Base-by-base conservation (phyloP, 2,888 invertebrate species). In the Melieria crassipennis region DNA sequence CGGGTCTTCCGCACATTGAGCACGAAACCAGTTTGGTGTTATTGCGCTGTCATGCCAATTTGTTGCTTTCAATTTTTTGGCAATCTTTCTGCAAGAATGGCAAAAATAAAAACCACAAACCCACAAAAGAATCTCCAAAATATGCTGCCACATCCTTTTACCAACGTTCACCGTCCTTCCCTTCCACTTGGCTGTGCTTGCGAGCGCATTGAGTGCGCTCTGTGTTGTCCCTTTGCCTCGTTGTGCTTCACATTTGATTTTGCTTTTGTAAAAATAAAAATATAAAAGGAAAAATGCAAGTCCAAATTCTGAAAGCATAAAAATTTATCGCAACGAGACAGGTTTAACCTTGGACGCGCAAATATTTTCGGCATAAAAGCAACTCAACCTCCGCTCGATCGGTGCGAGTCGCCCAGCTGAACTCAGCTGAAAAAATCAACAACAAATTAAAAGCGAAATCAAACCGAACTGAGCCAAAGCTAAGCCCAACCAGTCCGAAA, bases 401-500 rank as follows among this genome's bases (percentile, higher is more conserved):
- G 47, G 62, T 69, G 62, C 56, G 57, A 58, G 57, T 47, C 70
- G 69, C 68, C 48, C 61, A 69, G 66, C 67, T 65, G 64, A 67
- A 71, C 63, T 66, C 55, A 71, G 62, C 63, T 71, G 69, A 69
- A 71, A 65, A 65, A 73, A 65, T 68, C 65, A 70, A 73, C 68
- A 68, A 71, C 60, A 71, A 70, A 71, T 64, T 73, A 75, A 75
- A 71, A 73, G 78, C 75, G 73, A 80, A 76, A 79, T 75, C 76
- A 74, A 73, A 74, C 43, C 65, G 70, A 70, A 70, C 58, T 70
- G 50, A 43, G 11, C 55, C 52, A 58, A 48, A 68, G 10, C 47
- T 43, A 13, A 58, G 43, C 42, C 30, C 30, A 30, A 30, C 30
- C 30, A 30, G 30, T 30, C 1, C 30, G 30, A 30, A 30, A 30